Evolutionary conservation across 2,888 invertebrate genomes (phyloP).

Genomic region (Chaitophorus viminalis): DNA sequence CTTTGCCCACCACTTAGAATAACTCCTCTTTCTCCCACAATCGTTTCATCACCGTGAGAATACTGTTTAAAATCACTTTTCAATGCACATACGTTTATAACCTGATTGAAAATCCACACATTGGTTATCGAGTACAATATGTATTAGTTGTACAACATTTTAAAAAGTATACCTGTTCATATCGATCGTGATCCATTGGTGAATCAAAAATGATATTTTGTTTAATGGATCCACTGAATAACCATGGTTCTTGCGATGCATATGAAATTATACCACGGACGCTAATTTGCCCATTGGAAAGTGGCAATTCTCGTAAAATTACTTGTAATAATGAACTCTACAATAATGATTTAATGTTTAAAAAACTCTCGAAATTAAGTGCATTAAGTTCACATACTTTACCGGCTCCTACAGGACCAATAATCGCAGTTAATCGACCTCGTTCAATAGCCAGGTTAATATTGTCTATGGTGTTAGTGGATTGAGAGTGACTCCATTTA

Average conservation of each 20-base stretch:
- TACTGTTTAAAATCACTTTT: slow-evolving; percentile 79
- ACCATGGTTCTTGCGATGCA: slow-evolving; percentile 89
- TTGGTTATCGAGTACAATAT: background rate
- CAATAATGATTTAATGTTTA: background rate
- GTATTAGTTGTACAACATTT: background rate
- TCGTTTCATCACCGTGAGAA: slow-evolving; percentile 83
- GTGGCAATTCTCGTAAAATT: slow-evolving; percentile 80
- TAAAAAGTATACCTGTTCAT: slow-evolving; percentile 73
- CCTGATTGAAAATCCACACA: slow-evolving; percentile 67
- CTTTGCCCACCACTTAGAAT: slow-evolving; percentile 88
- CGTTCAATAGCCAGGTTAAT: slow-evolving; percentile 71
- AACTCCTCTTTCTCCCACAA: slow-evolving; percentile 88
- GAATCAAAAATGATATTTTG: slow-evolving; percentile 94
- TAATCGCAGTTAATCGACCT: slow-evolving; percentile 76
- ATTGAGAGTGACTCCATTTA: slow-evolving; percentile 71
- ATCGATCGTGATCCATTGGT: slow-evolving; percentile 77
- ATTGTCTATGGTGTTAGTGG: slow-evolving; percentile 70
- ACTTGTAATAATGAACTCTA: slow-evolving; percentile 77
- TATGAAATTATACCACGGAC: slow-evolving; percentile 80
- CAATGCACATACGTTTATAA: slow-evolving; percentile 77
- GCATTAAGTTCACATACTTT: slow-evolving; percentile 70
- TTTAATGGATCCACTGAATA: slow-evolving; percentile 83
- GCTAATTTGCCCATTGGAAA: slow-evolving; percentile 73
- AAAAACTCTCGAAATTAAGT: no score
- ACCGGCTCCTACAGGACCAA: slow-evolving; percentile 81